These are phyloP conservation scores for cat (Felis catus) DNA, from an alignment of 2,113 vertebrate species.

Conservation along the genomic window DNA sequence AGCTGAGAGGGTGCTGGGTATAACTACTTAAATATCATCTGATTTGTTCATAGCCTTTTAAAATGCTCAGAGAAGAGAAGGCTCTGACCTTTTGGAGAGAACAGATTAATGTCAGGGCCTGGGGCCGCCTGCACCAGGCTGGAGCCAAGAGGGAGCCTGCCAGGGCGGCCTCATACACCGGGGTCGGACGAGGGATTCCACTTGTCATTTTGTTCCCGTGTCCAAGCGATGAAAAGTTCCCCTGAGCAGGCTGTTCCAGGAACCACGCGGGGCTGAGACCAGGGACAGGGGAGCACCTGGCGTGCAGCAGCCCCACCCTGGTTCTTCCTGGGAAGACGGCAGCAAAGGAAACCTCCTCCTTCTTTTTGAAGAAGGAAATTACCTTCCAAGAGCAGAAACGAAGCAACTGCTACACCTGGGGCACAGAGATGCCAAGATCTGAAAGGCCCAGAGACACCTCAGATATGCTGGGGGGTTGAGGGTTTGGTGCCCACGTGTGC, in stretches of 20 bases:
- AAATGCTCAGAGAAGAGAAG: background rate
- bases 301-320: too few species aligned
- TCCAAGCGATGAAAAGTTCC: background rate
- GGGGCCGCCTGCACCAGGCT: rapidly evolving
- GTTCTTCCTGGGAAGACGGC: background rate
- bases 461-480: background rate
- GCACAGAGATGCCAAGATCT: background rate
- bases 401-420: background rate
- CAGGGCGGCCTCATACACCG: rapidly evolving
- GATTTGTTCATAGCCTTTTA: background rate
- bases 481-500: rapidly evolving
- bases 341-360: background rate
- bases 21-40: background rate
- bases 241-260: background rate
- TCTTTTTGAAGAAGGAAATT: background rate
- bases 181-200: rapidly evolving
- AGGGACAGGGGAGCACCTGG: background rate
- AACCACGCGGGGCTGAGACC: background rate
- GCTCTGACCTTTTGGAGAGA: background rate
- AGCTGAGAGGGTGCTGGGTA: rapidly evolving
- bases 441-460: background rate
- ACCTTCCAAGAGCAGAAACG: background rate
- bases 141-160: rapidly evolving
- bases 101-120: background rate
- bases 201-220: background rate